A percentile compares a stretch with the other conserved stretches of the same genome.
These are phyloP conservation scores for Yponomeuta plumbellus DNA, from an alignment of 2,888 invertebrate species.

Conservation along the genomic window DNA sequence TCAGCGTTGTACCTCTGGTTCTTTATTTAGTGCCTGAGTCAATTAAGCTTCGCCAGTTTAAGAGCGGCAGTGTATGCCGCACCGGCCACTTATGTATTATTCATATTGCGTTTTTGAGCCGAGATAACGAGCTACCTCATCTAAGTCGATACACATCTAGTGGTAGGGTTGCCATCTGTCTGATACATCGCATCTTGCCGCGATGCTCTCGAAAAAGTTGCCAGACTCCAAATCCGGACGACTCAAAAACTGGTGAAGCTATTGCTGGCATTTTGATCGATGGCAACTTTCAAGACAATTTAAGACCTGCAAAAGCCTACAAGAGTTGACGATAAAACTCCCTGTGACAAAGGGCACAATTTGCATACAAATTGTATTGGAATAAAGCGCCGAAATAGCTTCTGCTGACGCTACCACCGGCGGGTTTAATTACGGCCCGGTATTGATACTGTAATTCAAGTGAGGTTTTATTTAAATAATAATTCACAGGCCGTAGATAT, in stretches of 20 bases:
- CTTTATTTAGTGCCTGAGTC: slow-evolving; percentile 37
- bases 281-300: background rate
- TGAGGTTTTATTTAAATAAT: slow-evolving; percentile 57
- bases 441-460: slow-evolving; percentile 53
- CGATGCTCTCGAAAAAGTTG: background rate
- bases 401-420: slow-evolving; percentile 26
- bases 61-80: slow-evolving; percentile 57
- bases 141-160: slow-evolving; percentile 73
- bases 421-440: slow-evolving; percentile 50
- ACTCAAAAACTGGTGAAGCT: background rate
- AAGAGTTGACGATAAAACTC: background rate
- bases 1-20: background rate
- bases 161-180: slow-evolving; percentile 23
- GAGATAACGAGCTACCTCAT: slow-evolving; percentile 68
- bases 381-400: slow-evolving; percentile 9
- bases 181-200: background rate
- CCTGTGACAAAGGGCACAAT: background rate
- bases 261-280: background rate
- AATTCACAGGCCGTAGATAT: slow-evolving; percentile 45
- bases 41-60: slow-evolving; percentile 74
- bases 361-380: slow-evolving; percentile 11
- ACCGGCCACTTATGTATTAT: slow-evolving; percentile 70
- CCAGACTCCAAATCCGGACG: background rate
- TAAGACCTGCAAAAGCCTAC: background rate
- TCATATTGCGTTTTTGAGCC: slow-evolving; percentile 70